Base-by-base conservation (phyloP, 2,797 vertebrate genomes). In the Cygnus olor region DNA sequence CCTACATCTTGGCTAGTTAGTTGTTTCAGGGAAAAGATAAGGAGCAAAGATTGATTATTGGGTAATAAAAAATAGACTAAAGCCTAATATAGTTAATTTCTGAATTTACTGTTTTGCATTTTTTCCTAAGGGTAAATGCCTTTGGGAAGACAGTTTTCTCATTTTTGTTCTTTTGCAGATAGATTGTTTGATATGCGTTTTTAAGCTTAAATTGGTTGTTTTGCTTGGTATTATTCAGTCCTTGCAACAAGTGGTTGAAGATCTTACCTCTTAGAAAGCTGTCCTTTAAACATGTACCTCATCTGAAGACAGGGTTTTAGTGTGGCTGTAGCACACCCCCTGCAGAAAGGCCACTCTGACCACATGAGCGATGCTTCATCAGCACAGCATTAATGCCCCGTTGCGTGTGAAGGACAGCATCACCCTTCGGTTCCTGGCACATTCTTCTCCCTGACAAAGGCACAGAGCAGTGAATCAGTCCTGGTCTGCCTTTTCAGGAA, bases 351-450 rank as follows among this genome's bases (percentile, higher is more conserved):
- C 14, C 12, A 9, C 57, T 36, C 44, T 47, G n/a, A 45, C 34
- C 36, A 27, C 5, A 11, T 6, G n/a, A 28, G 28, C 6, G 51
- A 53, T 34, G 3, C 17, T 34, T 22, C 25, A 12, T 11, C 34
- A 3, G 47, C 2, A 2, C 38, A 4, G 18, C 4, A 17, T 4
- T 18, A 6, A 24, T 4, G 24, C 6, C 14, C 14, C 2, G 8
- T 6, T 15, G 13, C 18, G 21, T 12, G 27, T 3, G 14, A 38
- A 36, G n/a, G 38, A 14, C 36, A 25, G 60, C 8, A 24, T 78
- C 76, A 19, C 60, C 24, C 58, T 19, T 60, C 10, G 21, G n/a
- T 45, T 40, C 68, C 49, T 15, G 25, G 27, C 36, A 38, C 11
- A 1, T 32, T 32, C 57, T 14, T 8, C n/a, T 40, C 18, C 27